Evolutionary conservation across 2,797 vertebrate species (phyloP).

Genomic region (Gymnocypris eckloni): DNA sequence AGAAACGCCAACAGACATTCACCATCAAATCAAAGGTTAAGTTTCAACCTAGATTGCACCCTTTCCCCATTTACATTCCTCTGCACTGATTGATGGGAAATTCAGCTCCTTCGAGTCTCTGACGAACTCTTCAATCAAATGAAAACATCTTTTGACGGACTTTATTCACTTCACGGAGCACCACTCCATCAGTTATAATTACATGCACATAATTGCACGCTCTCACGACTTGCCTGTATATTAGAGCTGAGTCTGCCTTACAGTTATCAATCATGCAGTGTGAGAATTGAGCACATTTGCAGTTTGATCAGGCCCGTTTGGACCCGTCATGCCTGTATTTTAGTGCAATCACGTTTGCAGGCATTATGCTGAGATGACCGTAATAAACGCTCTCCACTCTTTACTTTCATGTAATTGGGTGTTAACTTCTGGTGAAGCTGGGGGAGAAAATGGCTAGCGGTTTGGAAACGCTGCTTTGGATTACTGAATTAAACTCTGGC

Average conservation of each 20-base stretch:
- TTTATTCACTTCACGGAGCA: conserved; percentile 14
- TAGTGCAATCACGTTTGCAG: not conserved
- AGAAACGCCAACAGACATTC: conserved; percentile 10
- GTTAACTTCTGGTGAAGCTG: conserved; percentile 11
- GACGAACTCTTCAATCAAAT: conserved; percentile 40
- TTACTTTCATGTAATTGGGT: conserved; percentile 17
- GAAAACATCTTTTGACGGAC: conserved; percentile 41
- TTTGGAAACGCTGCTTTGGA: conserved; percentile 8
- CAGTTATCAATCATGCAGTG: conserved; percentile 27
- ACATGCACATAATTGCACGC: conserved; percentile 24
- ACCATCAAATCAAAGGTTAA: not conserved
- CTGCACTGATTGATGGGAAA: conserved; percentile 28
- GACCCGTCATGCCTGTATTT: not conserved
- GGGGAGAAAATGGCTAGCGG: not conserved
- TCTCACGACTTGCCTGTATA: conserved; percentile 29
- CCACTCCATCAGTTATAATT: conserved; percentile 46
- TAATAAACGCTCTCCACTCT: not conserved
- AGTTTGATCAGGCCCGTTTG: not conserved
- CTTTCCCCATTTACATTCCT: conserved; percentile 28
- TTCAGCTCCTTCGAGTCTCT: not conserved
- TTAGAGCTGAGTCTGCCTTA: not conserved
- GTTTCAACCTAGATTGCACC: not conserved
- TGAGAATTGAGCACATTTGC: not conserved
- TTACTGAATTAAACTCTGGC: not conserved
- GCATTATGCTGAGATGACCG: conserved; percentile 7